Evolutionary conservation across 2,797 vertebrate species (phyloP), one percentile per base, ranked within the genome.

Genomic region (Cetoscarus ocellatus): DNA sequence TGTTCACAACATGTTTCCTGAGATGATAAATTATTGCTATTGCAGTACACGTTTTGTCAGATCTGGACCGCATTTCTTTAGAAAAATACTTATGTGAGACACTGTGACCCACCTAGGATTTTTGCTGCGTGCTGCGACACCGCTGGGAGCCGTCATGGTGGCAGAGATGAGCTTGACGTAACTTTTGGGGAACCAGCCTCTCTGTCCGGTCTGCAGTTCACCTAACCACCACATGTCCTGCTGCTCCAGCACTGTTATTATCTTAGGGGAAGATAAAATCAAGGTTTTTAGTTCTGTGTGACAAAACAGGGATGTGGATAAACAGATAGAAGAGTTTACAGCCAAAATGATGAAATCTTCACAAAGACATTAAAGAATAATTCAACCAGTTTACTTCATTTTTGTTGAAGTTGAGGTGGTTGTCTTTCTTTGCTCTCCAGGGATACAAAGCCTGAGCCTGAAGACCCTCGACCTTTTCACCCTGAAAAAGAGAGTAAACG

Each of bases 191-290:
- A 99, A 99, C 98, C 98, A 99, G 76, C 98, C 98, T 94, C 98
- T 96, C 79, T 98, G 98, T 55, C 95, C 94, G 67, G 87, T 93
- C 93, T 98, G 97, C 57, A 98, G 97, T 89, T 99, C 98, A 61
- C 98, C 98, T 72, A 99, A 96, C 98, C 98, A 99, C 98, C 98
- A 99, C 98, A 99, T 99, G 86, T 99, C 98, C 91, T 99, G 98
- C 91, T 99, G 98, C 84, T 99, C 98, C 91, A 99, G 84, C 67
- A 99, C 98, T 0, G 97, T 98, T 86, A 99, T 99, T 50, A 98
- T 92, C 92, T 93, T 67, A 3, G 69, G 3, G 0, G 3, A 73
- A 0, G 56, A 61, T 0, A 65, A 63, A 3, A 70, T 34, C 0
- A 27, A 5, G 0, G 40, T 2, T 1, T 61, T 17, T 27, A 42